Evolutionary conservation across 2,113 vertebrate genomes (phyloP).

Genomic region (Toxotes chatareus): DNA sequence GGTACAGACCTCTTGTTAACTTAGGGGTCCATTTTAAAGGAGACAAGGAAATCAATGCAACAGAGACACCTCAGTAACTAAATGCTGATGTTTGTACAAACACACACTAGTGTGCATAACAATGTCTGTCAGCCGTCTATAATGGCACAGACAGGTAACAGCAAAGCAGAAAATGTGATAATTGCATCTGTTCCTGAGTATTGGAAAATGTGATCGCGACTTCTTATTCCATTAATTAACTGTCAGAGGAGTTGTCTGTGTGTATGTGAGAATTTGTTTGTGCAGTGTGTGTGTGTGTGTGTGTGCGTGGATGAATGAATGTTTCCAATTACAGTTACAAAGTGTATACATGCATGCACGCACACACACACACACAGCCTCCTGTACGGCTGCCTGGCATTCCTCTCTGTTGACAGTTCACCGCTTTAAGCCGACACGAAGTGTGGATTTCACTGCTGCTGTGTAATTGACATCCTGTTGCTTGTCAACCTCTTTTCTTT

Average conservation of each 20-base stretch:
- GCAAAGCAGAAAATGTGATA: conserved; percentile 26
- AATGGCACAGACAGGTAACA: not conserved
- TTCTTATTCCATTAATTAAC: conserved; percentile 9
- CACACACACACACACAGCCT: conserved; percentile 11
- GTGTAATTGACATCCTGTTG: conserved; percentile 73
- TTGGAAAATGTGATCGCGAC: not conserved
- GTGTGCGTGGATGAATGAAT: conserved; percentile 27
- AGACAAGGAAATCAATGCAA: not conserved
- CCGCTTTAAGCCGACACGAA: conserved; percentile 66
- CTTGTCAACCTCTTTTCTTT: conserved; percentile 49
- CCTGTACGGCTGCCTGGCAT: conserved; percentile 54
- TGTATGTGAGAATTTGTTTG: conserved; percentile 19
- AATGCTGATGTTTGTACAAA: conserved; percentile 1
- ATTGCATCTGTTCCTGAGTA: not conserved
- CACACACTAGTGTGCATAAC: not conserved
- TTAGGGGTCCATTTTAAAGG: not conserved
- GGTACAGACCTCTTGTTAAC: not conserved
- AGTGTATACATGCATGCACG: conserved; percentile 18
- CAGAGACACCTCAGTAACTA: not conserved
- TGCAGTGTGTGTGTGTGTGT: not conserved
- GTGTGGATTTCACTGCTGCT: conserved; percentile 68
- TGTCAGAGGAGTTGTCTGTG: not conserved
- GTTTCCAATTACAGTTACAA: conserved; percentile 63
- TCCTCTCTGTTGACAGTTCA: conserved; percentile 68
- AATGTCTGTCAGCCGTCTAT: not conserved